Conservation (phyloP, 1,140 invertebrate species). For the Diprion similis region DNA sequence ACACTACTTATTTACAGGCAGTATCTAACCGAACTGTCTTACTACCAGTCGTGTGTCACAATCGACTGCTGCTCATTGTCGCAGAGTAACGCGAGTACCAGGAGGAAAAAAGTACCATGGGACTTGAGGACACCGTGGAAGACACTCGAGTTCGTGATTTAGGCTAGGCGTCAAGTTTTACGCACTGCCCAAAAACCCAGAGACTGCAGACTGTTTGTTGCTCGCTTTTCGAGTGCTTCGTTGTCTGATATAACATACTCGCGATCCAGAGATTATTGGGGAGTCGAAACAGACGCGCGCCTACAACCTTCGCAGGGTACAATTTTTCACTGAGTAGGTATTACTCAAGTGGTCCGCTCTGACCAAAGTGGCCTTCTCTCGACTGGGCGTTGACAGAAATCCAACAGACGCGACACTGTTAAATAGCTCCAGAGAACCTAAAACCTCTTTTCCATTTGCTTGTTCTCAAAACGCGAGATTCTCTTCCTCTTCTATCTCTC, state of each 20-base stretch:
- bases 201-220: background rate
- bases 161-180: background rate
- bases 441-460: too few species aligned
- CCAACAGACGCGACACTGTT: background rate
- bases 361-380: conserved; percentile 1
- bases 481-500: too few species aligned
- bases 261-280: background rate
- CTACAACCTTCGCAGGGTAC: background rate
- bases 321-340: background rate
- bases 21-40: too few species aligned
- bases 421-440: too few species aligned
- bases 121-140: background rate
- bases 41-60: too few species aligned
- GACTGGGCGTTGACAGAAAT: background rate
- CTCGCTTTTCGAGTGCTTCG: too few species aligned
- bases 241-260: too few species aligned
- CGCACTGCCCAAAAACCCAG: background rate
- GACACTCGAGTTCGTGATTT: background rate
- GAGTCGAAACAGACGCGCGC: too few species aligned
- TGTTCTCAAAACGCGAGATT: too few species aligned
- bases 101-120: background rate
- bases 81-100: too few species aligned
- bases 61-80: too few species aligned
- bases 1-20: too few species aligned
- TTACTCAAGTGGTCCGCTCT: background rate